Percentiles rank a stretch among this genome's conserved stretches.
These are phyloP conservation scores for Psilopsiagon aurifrons DNA, from an alignment of 2,113 vertebrate genomes.

Conservation along the genomic window DNA sequence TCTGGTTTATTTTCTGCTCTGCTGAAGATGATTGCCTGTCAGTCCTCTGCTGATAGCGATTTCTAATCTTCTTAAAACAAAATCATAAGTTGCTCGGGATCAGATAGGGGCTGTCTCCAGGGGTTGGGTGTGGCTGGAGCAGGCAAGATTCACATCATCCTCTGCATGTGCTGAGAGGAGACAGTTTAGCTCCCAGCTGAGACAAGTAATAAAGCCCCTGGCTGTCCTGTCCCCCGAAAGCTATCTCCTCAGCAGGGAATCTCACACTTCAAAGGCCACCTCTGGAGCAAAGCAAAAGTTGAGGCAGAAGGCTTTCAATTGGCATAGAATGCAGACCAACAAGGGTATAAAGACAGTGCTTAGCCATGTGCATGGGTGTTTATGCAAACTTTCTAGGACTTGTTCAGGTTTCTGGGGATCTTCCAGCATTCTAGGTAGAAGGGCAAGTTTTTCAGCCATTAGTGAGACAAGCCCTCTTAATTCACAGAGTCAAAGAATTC, in stretches of 20 bases:
- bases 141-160: background rate
- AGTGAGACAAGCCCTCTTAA: background rate
- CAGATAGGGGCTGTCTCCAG: background rate
- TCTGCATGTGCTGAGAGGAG: background rate
- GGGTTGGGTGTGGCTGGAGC: background rate
- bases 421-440: constrained; percentile 56
- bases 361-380: background rate
- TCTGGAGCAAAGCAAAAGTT: background rate
- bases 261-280: background rate
- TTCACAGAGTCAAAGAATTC: constrained; percentile 18
- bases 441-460: constrained; percentile 43
- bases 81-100: background rate
- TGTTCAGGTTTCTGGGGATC: constrained; percentile 6
- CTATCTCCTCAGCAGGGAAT: background rate
- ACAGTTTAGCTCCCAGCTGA: background rate
- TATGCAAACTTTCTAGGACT: constrained; percentile 6
- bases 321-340: background rate
- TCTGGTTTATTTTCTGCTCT: background rate
- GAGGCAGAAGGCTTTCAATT: background rate
- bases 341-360: background rate
- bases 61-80: background rate
- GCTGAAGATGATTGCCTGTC: background rate
- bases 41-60: background rate
- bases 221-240: background rate
- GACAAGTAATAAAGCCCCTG: background rate